Conservation (phyloP, 2,797 vertebrate genomes). For the Helarctos malayanus region DNA sequence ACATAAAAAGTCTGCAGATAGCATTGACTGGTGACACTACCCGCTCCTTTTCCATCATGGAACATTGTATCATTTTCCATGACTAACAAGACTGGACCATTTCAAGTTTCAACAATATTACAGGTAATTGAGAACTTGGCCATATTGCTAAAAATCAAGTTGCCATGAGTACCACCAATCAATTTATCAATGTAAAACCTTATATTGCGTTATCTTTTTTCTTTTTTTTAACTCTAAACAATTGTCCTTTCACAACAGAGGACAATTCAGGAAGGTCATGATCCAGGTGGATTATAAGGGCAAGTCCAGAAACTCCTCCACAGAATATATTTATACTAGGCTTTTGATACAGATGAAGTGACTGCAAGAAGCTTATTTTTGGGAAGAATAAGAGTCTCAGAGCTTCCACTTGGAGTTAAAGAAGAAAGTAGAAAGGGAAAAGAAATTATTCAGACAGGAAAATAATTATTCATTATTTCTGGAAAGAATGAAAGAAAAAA, state of each 20-base stretch:
- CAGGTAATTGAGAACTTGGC: background rate
- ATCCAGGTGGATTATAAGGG: background rate
- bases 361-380: background rate
- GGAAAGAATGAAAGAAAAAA: background rate
- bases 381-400: background rate
- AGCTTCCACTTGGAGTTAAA: background rate
- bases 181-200: background rate
- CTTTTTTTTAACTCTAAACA: background rate
- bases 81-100: background rate
- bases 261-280: background rate
- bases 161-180: background rate
- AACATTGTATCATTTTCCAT: background rate
- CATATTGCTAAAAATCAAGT: background rate
- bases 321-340: background rate
- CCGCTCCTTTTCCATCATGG: background rate
- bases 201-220: background rate
- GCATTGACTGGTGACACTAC: background rate
- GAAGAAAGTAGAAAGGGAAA: background rate
- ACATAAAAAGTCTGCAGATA: background rate
- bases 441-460: background rate
- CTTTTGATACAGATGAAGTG: background rate
- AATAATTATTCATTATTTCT: background rate
- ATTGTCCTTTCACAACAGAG: background rate
- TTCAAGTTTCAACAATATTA: background rate
- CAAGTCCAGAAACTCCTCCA: background rate